Evolutionary conservation across 2,797 vertebrate species (phyloP), one percentile per base, ranked within the genome.

Genomic region (Girardinus metallicus): DNA sequence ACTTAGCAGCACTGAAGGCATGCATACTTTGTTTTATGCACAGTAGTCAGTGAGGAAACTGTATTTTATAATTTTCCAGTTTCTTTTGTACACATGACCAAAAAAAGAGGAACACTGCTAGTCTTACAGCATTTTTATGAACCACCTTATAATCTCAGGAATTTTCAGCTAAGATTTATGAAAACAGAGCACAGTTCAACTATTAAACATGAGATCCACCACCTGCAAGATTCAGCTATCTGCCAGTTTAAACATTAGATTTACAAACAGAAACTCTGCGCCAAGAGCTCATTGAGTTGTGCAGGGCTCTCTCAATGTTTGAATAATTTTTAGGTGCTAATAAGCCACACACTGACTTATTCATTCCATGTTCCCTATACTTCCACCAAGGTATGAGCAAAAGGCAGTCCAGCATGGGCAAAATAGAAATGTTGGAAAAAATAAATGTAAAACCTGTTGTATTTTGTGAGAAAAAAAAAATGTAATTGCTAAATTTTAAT

Each of bases 141-240:
- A 83, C 80, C 89, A 88, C 88, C 83, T 82, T 91, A 76, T 88
- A 77, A 83, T 88, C 86, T 80, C 62, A 86, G 77, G 85, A 90
- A 88, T 89, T 90, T 88, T 79, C 82, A 86, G 85, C 84, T 85
- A 77, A 80, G 83, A 89, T 90, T 91, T 90, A 73, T 84, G 57
- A 81, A 86, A 86, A 86, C 34, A 79, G 72, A 87, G 79, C 86
- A 80, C 36, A 72, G 82, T 78, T 78, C 29, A 90, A 89, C 82
- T 92, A 85, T 83, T 89, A 84, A 86, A 78, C 80, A 74, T 84
- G 73, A 77, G 75, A 86, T 74, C 75, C 72, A 87, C 51, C 91
- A 90, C 85, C 84, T 88, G 87, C 62, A 83, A 64, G 53, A 85
- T 68, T 79, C 23, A 55, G 47, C 6, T 1, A 85, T 88, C 78